phyloP scores from a whole-genome alignment of 1,140 invertebrate genomes.

The Solenopsis invicta region DNA sequence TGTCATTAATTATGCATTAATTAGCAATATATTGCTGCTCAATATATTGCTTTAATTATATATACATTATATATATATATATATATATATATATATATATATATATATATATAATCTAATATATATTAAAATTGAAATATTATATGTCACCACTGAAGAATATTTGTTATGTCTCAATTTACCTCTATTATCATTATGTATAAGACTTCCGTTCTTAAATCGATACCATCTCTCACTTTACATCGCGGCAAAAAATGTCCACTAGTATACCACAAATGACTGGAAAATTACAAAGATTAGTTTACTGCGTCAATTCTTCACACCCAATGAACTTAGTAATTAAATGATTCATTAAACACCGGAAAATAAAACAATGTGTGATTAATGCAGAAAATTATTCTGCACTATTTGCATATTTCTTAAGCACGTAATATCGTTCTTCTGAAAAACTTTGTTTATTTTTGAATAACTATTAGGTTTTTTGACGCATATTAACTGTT shows the following conservation, averaged over 20 bases:
- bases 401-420: neutral
- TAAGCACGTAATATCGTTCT: too few relatives aligned
- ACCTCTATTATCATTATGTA: neutral
- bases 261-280: neutral
- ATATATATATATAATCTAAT: neutral
- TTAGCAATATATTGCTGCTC: neutral
- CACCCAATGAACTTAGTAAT: neutral
- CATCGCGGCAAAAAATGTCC: neutral
- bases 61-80: neutral
- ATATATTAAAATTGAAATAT: neutral
- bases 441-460: too few relatives aligned
- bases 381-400: neutral
- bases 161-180: neutral
- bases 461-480: too few relatives aligned
- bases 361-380: neutral
- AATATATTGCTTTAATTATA: neutral
- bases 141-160: neutral
- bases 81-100: neutral
- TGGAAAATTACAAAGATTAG: constrained; percentile 1
- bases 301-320: neutral
- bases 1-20: neutral
- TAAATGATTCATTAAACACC: neutral
- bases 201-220: neutral
- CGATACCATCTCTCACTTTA: neutral
- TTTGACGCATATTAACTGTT: too few relatives aligned